phyloP scores from a whole-genome alignment of 2,113 vertebrate species.

The Camarhynchus parvulus region DNA sequence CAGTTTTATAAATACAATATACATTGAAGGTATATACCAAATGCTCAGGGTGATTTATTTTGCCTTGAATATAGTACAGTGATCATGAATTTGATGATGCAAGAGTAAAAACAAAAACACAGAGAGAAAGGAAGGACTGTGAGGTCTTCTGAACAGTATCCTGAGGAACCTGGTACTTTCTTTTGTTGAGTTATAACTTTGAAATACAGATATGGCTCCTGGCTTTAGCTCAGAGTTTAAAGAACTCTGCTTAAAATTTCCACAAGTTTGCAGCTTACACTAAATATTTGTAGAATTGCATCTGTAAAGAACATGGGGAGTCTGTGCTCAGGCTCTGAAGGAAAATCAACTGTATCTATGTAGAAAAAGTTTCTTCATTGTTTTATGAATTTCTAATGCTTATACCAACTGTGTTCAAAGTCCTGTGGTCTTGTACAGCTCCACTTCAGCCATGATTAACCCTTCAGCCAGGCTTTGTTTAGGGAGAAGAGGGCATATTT shows the following conservation, averaged over 20 bases:
- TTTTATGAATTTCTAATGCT: neutral
- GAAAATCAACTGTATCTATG: neutral
- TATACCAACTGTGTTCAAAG: neutral
- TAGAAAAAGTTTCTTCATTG: neutral
- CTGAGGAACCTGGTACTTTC: neutral
- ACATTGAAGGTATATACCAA: constrained; percentile 12
- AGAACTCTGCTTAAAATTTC: neutral
- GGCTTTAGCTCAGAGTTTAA: neutral
- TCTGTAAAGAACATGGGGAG: neutral
- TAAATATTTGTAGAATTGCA: neutral
- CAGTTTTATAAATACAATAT: constrained; percentile 19
- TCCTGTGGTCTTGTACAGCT: neutral
- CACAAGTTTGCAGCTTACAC: neutral
- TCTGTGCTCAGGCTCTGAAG: neutral
- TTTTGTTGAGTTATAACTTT: neutral
- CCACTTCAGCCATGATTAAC: neutral
- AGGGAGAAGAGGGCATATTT: neutral
- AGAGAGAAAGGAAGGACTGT: neutral
- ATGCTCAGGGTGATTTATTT: neutral
- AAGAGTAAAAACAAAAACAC: neutral
- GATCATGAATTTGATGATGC: neutral
- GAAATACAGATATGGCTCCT: neutral
- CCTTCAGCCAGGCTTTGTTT: neutral
- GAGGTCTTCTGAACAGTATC: neutral
- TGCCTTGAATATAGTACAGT: neutral